phyloP scores from a whole-genome alignment of 1,140 invertebrate species.

The Propsilocerus akamusi region DNA sequence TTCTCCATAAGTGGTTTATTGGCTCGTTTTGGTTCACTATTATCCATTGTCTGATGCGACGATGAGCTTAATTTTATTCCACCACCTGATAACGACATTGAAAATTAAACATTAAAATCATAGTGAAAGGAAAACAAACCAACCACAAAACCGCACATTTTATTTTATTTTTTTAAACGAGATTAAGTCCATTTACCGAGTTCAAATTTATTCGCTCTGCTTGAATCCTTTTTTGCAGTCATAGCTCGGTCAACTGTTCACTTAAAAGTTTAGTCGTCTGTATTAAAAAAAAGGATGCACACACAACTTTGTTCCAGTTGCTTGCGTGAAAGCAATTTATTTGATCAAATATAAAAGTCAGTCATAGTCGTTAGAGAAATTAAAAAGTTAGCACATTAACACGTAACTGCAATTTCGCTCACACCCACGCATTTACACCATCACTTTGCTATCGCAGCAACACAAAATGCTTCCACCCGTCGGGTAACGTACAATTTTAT shows the following conservation, averaged over 20 bases:
- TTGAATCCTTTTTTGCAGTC: constrained; percentile 3
- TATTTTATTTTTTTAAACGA: neutral
- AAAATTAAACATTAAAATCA: neutral
- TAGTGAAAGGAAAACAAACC: neutral
- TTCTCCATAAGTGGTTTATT: constrained; percentile 90
- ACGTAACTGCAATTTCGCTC: constrained; percentile 3
- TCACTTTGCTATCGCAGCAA: too few relatives aligned
- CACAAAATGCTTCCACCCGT: too few relatives aligned
- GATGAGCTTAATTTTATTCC: neutral
- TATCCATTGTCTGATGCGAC: neutral
- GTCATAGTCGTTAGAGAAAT: neutral
- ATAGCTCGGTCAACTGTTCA: neutral
- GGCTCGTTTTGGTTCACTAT: constrained; percentile 27
- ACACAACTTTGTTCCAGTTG: neutral
- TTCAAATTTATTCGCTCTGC: constrained; percentile 1
- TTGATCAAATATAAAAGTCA: neutral
- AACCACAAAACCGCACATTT: neutral
- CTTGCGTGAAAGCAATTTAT: too few relatives aligned
- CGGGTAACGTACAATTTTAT: too few relatives aligned
- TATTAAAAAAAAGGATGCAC: too few relatives aligned
- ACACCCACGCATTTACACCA: too few relatives aligned
- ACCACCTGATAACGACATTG: neutral
- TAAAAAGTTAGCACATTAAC: constrained; percentile 3
- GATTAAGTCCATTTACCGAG: constrained; percentile 1
- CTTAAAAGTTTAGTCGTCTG: neutral